A percentile compares a stretch with the other conserved stretches of the same genome.
phyloP scores from a whole-genome alignment of 1,140 invertebrate species.

The Drosophila arawakana region DNA sequence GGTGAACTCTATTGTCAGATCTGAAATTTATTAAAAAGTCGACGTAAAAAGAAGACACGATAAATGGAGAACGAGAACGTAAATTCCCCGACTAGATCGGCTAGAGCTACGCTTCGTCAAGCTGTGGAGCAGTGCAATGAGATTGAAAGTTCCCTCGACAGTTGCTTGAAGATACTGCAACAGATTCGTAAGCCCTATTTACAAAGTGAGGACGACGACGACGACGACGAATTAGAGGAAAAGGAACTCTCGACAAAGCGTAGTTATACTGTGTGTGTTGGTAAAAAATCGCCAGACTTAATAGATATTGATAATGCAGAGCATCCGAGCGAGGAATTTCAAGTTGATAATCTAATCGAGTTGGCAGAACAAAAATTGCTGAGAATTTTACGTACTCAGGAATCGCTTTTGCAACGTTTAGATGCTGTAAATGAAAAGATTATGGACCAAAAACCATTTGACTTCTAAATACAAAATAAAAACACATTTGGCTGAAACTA shows the following conservation, averaged over 20 bases:
- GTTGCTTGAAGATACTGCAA: neutral
- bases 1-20: neutral
- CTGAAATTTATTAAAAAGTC: conserved; percentile 6
- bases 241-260: neutral
- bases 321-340: neutral
- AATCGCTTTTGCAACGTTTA: neutral
- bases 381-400: conserved; percentile 7
- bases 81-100: too few species aligned
- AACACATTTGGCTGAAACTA: too few species aligned
- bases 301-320: neutral
- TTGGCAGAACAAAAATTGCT: neutral
- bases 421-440: neutral
- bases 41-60: neutral
- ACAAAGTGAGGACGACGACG: neutral
- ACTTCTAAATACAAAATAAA: neutral
- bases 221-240: neutral
- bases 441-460: neutral
- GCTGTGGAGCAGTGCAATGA: conserved; percentile 24
- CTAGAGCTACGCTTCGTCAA: neutral
- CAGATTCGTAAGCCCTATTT: neutral
- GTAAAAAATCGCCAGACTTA: conserved; percentile 19
- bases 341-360: neutral
- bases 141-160: neutral
- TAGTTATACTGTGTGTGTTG: conserved; percentile 7
- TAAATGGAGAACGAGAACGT: conserved; percentile 1